A percentile compares a stretch with the other conserved stretches of the same genome.
phyloP scores from a whole-genome alignment of 2,888 invertebrate genomes.

The Phortica magna region DNA sequence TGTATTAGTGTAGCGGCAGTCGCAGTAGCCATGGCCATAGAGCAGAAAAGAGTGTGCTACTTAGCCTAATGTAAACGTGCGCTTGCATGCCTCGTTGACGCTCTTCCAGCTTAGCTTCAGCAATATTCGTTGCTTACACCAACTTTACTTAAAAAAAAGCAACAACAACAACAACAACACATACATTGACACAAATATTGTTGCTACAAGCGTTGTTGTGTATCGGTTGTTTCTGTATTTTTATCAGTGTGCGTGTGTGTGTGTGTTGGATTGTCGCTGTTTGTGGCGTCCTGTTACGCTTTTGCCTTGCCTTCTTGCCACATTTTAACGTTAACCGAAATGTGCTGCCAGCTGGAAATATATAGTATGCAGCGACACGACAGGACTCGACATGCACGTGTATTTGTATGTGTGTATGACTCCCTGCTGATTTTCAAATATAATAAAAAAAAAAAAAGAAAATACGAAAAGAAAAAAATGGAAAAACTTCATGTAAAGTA shows the following conservation, averaged over 20 bases:
- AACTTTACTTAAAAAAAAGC: not conserved
- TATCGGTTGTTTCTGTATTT: not conserved
- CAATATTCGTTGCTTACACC: not conserved
- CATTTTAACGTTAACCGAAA: slow-evolving; percentile 33
- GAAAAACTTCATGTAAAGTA: slow-evolving; percentile 1
- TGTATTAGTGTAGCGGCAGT: not conserved
- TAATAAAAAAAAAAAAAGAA: slow-evolving; percentile 21
- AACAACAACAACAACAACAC: slow-evolving; percentile 44
- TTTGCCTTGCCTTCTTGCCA: not conserved
- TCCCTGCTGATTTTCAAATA: slow-evolving; percentile 37
- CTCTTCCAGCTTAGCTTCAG: slow-evolving; percentile 2
- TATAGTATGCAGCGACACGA: slow-evolving; percentile 46
- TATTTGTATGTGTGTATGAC: slow-evolving; percentile 13
- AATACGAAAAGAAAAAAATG: slow-evolving; percentile 7
- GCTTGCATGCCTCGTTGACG: slow-evolving; percentile 66
- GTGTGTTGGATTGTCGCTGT: slow-evolving; percentile 21
- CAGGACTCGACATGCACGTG: slow-evolving; percentile 18
- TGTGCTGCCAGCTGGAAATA: slow-evolving; percentile 48
- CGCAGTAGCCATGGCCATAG: not conserved
- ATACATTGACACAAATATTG: slow-evolving; percentile 62
- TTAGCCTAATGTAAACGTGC: slow-evolving; percentile 67
- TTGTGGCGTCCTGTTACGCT: slow-evolving; percentile 24
- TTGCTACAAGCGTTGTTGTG: slow-evolving; percentile 10
- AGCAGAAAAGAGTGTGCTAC: slow-evolving; percentile 54
- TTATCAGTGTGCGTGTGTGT: not conserved